Evolutionary conservation across 1,140 invertebrate genomes (phyloP).

Genomic region (Drosophila insularis): DNA sequence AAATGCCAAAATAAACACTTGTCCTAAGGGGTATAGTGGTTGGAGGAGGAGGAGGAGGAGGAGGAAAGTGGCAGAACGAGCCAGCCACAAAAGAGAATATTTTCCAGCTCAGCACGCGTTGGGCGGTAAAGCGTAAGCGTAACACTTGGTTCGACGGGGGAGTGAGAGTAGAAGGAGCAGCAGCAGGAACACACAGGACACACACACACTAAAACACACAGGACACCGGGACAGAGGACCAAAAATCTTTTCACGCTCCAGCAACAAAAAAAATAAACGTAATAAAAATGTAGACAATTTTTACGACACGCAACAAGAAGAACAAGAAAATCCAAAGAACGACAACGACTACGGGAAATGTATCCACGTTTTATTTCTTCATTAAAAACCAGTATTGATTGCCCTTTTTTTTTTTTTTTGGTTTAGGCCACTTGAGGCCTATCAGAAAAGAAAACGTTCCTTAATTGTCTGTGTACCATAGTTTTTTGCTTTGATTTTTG

Average conservation of each 20-base stretch:
- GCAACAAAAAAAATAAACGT: slow-evolving; percentile 29
- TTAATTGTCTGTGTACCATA: slow-evolving; percentile 22
- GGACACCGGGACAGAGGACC: slow-evolving; percentile 38
- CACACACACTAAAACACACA: slow-evolving; percentile 39
- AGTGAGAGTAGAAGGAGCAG: background rate
- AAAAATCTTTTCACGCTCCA: slow-evolving; percentile 48
- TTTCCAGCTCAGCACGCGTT: slow-evolving; percentile 74
- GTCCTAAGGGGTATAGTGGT: slow-evolving; percentile 34
- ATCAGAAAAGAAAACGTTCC: slow-evolving; percentile 27
- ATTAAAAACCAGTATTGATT: slow-evolving; percentile 79
- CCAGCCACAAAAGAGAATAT: slow-evolving; percentile 70
- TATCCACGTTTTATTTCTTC: slow-evolving; percentile 78
- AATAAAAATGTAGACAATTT: slow-evolving; percentile 81
- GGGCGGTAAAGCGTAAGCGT: slow-evolving; percentile 7
- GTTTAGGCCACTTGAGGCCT: slow-evolving; percentile 5
- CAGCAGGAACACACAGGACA: slow-evolving; percentile 15
- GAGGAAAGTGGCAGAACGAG: slow-evolving; percentile 12
- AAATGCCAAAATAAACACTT: slow-evolving; percentile 80
- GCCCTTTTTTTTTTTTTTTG: slow-evolving; percentile 15
- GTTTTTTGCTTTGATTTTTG: slow-evolving; percentile 48
- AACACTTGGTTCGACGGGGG: background rate
- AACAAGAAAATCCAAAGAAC: slow-evolving; percentile 46
- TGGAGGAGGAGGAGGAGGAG: background rate
- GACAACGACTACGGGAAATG: background rate
- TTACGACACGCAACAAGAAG: slow-evolving; percentile 58